These are phyloP conservation scores for Astatotilapia flaviijosephi DNA, from an alignment of 2,113 vertebrate genomes.

Conservation along the genomic window DNA sequence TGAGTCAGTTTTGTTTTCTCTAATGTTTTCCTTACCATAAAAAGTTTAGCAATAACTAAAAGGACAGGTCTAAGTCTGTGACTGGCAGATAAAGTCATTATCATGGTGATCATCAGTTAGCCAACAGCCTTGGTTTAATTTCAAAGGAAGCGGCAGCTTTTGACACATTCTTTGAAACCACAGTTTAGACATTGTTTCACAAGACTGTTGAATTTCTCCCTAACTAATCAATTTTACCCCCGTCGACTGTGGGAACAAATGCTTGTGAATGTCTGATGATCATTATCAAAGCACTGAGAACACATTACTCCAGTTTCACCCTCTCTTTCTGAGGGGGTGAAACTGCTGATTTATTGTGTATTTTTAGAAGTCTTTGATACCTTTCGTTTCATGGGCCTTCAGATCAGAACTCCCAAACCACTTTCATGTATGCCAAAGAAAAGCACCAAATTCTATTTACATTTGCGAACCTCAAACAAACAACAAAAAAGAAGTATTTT, in stretches of 20 bases:
- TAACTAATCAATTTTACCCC: neutral
- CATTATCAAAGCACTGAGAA: neutral
- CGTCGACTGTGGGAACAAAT: neutral
- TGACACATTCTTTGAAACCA: neutral
- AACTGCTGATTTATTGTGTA: neutral
- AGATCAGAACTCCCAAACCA: neutral
- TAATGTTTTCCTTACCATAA: neutral
- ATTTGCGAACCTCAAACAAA: neutral
- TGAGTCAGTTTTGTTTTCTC: neutral
- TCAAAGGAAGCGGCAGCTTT: neutral
- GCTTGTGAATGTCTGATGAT: neutral
- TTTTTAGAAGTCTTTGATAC: neutral
- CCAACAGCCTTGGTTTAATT: neutral
- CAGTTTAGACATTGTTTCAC: neutral
- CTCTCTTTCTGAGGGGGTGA: neutral
- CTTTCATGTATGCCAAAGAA: neutral
- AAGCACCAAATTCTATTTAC: neutral
- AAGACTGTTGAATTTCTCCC: neutral
- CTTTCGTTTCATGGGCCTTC: neutral
- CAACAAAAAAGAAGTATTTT: neutral
- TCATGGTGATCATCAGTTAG: neutral
- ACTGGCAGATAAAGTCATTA: neutral
- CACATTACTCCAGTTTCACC: neutral
- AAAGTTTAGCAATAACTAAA: neutral
- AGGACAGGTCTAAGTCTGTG: neutral